Evolutionary conservation across 2,888 invertebrate species (phyloP), one percentile per base, ranked within the genome.

Genomic region (Gasteruption jaculator): DNA sequence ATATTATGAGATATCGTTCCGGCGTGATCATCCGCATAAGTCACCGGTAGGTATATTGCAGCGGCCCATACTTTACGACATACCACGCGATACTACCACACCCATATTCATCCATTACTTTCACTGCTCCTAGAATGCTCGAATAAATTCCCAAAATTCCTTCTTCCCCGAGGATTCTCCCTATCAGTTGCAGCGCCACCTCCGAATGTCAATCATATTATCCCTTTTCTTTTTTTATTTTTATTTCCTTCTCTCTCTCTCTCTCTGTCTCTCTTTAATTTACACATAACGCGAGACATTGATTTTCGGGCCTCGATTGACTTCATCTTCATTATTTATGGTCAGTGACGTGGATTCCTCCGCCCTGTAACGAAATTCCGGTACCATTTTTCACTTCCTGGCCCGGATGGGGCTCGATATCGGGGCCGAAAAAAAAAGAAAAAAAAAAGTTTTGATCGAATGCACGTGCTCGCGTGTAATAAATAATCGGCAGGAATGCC

Each of bases 1-100:
- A 46, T 62, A 63, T 68, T 70, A 70, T 70, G 69, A 69, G 68
- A 68, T 66, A 68, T 67, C 63, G 62, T 48, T 55, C 56, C 31
- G 41, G 50, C 46, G 51, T 57, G 62, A 65, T 65, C 63, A 67
- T 65, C 62, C 66, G 56, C 59, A 64, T 61, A 61, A 65, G 63
- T 61, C 60, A 56, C 49, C 57, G 49, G 48, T 50, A 52, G 56
- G 54, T 60, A 63, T 68, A 66, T 68, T 64, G 63, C 58, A 55
- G 61, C n/a, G n/a, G n/a, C n/a, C 56, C 61, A 67, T 68, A 62
- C 63, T 63, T 66, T 61, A 60, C 59, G 64, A 60, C 62, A 64
- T 62, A 63, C 66, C 63, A 48, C 45, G 54, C 53, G 53, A 52
- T 51, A 52, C 55, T 51, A 34, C 41, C 37, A 26, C 31, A 19